Conservation (phyloP, 2,888 invertebrate genomes). For the Ophion ventricosus region DNA sequence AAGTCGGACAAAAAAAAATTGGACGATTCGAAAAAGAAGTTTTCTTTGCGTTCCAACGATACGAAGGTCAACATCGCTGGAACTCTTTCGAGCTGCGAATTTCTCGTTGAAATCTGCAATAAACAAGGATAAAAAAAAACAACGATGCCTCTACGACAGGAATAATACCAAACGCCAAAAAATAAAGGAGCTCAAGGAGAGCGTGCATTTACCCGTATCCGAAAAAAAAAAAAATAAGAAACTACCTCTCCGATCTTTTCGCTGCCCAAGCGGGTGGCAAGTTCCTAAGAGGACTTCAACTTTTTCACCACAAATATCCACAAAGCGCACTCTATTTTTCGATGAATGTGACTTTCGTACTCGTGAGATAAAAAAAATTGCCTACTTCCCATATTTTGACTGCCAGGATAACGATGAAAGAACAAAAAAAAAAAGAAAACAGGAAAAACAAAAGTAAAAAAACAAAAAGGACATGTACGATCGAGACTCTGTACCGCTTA, state of each 20-base stretch:
- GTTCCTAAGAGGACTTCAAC: background rate
- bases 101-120: no score
- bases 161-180: background rate
- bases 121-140: no score
- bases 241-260: slow-evolving; percentile 35
- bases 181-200: background rate
- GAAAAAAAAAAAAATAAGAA: slow-evolving; percentile 17
- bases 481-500: no score
- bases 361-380: slow-evolving; percentile 4
- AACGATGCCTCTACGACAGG: background rate
- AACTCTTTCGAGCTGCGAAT: no score
- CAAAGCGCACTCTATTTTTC: slow-evolving; percentile 48
- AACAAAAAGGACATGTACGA: no score
- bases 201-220: slow-evolving; percentile 25
- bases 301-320: slow-evolving; percentile 43
- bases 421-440: slow-evolving; percentile 17
- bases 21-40: no score
- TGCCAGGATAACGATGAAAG: slow-evolving; percentile 48
- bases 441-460: background rate
- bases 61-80: no score
- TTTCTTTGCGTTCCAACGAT: no score
- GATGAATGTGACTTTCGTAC: slow-evolving; percentile 26
- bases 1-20: no score
- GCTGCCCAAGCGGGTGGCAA: slow-evolving; percentile 7
- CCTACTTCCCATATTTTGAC: slow-evolving; percentile 56